Conservation (phyloP, 2,888 invertebrate genomes). For the Lasioglossum morio region DNA sequence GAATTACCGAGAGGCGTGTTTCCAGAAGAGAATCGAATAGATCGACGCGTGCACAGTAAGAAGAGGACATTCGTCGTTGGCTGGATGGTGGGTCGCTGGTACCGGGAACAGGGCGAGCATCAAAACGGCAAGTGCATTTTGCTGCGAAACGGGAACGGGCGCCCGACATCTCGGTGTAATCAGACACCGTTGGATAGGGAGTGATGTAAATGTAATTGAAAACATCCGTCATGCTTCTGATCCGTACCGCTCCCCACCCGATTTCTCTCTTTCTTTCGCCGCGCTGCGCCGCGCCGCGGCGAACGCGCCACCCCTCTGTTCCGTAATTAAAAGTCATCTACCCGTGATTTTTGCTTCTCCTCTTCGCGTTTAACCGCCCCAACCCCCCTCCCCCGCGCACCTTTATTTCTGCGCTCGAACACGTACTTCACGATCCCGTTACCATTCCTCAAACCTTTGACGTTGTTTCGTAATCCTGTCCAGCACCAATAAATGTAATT, state of each 20-base stretch:
- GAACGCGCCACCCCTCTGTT: constrained; percentile 35
- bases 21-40: constrained; percentile 57
- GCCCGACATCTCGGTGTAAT: constrained; percentile 84
- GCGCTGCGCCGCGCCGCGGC: not conserved
- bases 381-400: not conserved
- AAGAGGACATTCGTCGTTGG: constrained; percentile 36
- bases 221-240: constrained; percentile 79
- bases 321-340: constrained; percentile 61
- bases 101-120: constrained; percentile 48
- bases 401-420: constrained; percentile 16
- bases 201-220: constrained; percentile 80
- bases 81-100: constrained; percentile 60
- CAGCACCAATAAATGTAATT: not conserved
- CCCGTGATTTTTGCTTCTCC: constrained; percentile 49
- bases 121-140: constrained; percentile 78
- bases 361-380: constrained; percentile 38
- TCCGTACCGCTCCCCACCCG: constrained; percentile 74
- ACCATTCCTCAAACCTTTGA: not conserved
- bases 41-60: constrained; percentile 52
- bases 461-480: not conserved
- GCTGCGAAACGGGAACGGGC: constrained; percentile 66
- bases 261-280: constrained; percentile 46
- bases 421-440: constrained; percentile 35
- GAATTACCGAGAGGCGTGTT: constrained; percentile 59
- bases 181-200: constrained; percentile 79